Evolutionary conservation across 2,888 invertebrate species (phyloP).

Genomic region (Chironomus riparius): DNA sequence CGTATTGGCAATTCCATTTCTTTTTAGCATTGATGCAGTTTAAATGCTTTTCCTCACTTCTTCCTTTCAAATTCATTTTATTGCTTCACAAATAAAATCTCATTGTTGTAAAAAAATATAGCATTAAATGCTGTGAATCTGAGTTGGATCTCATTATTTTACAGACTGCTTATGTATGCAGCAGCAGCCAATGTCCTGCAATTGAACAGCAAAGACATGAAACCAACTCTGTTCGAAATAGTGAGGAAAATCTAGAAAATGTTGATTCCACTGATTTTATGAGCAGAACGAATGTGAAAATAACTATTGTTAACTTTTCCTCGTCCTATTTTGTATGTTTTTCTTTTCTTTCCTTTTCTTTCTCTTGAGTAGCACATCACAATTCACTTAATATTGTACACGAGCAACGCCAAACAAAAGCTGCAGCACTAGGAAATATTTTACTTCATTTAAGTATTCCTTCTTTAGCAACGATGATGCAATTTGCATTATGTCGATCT

Average conservation of each 20-base stretch:
- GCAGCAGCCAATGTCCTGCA: too few relatives aligned
- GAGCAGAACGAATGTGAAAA: too few relatives aligned
- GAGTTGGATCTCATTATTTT: too few relatives aligned
- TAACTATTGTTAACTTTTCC: too few relatives aligned
- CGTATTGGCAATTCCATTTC: neutral
- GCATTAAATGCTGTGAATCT: neutral
- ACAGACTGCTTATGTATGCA: too few relatives aligned
- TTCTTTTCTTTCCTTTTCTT: too few relatives aligned
- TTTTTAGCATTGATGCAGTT: neutral
- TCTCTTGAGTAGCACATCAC: neutral
- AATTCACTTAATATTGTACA: neutral
- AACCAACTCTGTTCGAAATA: too few relatives aligned
- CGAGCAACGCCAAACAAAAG: neutral
- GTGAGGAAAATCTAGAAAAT: neutral
- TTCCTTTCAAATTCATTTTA: constrained; percentile 1
- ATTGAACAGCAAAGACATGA: too few relatives aligned
- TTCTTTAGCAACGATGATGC: neutral
- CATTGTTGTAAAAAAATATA: neutral
- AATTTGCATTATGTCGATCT: neutral
- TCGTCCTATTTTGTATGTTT: too few relatives aligned
- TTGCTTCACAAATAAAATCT: neutral
- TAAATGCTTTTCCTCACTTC: neutral
- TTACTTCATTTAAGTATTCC: neutral
- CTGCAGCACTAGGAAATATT: neutral
- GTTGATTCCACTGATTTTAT: too few relatives aligned